Percentiles rank a stretch among this genome's conserved stretches.
phyloP scores from a whole-genome alignment of 2,797 vertebrate genomes.

The Crocidura indochinensis region DNA sequence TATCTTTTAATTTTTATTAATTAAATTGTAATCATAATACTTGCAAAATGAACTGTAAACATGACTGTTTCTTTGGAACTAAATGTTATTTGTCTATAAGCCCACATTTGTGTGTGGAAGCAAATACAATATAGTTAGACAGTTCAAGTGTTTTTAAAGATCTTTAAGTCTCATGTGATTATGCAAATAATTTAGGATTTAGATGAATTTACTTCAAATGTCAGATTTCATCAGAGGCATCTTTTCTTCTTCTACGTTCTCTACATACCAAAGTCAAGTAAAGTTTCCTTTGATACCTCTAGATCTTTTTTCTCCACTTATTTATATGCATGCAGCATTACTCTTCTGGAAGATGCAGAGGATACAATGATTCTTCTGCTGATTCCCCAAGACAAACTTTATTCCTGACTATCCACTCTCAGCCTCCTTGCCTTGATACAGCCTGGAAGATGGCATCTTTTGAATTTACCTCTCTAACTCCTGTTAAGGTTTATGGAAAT shows the following conservation, averaged over 20 bases:
- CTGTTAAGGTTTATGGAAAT: neutral
- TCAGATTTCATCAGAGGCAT: neutral
- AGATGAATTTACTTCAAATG: neutral
- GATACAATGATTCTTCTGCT: neutral
- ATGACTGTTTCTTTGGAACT: neutral
- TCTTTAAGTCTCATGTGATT: constrained; percentile 10
- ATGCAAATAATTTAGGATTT: neutral
- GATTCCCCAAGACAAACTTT: neutral
- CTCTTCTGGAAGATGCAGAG: neutral
- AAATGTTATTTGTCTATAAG: constrained; percentile 9
- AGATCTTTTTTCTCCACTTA: neutral
- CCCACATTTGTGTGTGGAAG: neutral
- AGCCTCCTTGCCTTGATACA: neutral
- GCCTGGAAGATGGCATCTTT: neutral
- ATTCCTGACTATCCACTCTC: neutral
- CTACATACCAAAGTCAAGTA: neutral
- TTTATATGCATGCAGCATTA: neutral
- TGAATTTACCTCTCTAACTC: neutral
- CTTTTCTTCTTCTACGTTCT: neutral
- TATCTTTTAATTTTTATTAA: constrained; percentile 13
- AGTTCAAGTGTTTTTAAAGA: neutral
- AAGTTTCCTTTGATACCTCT: no score
- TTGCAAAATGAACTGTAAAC: neutral
- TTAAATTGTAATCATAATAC: constrained; percentile 16
- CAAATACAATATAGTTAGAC: constrained; percentile 1